phyloP scores from a whole-genome alignment of 2,113 vertebrate genomes.

The Megaleporinus macrocephalus region DNA sequence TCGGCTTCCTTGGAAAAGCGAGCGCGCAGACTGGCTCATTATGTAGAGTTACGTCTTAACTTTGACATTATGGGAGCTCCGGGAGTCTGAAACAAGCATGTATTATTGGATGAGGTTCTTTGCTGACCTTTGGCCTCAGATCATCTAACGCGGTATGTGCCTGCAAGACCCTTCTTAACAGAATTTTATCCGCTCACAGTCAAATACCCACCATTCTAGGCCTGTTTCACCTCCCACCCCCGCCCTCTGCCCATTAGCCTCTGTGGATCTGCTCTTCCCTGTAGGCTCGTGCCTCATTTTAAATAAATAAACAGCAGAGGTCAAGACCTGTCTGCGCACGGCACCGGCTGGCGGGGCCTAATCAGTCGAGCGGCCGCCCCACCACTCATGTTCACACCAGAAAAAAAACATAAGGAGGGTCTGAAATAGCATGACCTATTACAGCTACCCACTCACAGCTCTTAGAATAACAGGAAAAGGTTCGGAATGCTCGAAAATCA shows the following conservation, averaged over 20 bases:
- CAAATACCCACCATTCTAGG: neutral
- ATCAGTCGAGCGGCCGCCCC: neutral
- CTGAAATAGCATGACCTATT: slow-evolving; percentile 42
- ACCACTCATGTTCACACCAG: neutral
- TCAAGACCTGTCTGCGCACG: slow-evolving; percentile 51
- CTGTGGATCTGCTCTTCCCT: slow-evolving; percentile 43
- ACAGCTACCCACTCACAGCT: slow-evolving; percentile 4
- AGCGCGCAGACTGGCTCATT: slow-evolving; percentile 19
- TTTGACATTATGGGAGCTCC: slow-evolving; percentile 33
- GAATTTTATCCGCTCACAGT: slow-evolving; percentile 25
- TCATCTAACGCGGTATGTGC: neutral
- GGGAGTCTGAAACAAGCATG: slow-evolving; percentile 4
- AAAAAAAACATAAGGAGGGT: slow-evolving; percentile 11
- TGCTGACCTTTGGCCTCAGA: slow-evolving; percentile 46
- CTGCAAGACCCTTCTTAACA: neutral
- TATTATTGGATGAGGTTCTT: slow-evolving; percentile 47
- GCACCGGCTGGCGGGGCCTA: slow-evolving; percentile 52
- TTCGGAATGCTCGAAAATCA: neutral
- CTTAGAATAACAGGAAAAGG: slow-evolving; percentile 47
- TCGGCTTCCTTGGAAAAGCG: neutral
- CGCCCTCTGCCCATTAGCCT: slow-evolving; percentile 16
- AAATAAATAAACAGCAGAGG: slow-evolving; percentile 56
- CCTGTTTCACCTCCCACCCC: neutral
- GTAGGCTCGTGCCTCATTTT: slow-evolving; percentile 29
- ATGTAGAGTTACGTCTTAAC: slow-evolving; percentile 47